Evolutionary conservation across 1,140 invertebrate species (phyloP).

Genomic region (Cyrtorhinus lividipennis): DNA sequence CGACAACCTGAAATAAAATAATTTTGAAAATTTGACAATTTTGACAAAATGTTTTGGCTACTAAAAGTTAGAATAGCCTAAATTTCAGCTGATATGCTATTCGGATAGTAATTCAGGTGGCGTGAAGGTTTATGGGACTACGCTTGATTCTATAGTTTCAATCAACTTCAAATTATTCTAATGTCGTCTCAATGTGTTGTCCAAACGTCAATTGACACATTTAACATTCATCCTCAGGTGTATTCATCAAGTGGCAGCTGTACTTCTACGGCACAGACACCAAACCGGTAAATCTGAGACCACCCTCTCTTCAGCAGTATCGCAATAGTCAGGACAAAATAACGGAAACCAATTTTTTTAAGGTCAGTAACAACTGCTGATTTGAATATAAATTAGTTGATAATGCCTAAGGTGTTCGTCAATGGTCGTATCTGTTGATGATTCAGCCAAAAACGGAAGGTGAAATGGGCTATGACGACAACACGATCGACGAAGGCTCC

Average conservation of each 20-base stretch:
- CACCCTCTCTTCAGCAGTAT: slow-evolving; percentile 16
- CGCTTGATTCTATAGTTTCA: too few relatives aligned
- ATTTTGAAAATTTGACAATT: too few relatives aligned
- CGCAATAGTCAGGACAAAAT: slow-evolving; percentile 19
- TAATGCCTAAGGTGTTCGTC: neutral
- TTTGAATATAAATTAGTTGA: slow-evolving; percentile 15
- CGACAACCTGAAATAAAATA: too few relatives aligned
- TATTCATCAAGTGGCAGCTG: slow-evolving; percentile 81
- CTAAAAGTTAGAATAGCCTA: too few relatives aligned
- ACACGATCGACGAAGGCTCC: slow-evolving; percentile 30
- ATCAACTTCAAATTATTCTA: too few relatives aligned
- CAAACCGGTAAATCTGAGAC: slow-evolving; percentile 55
- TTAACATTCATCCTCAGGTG: too few relatives aligned
- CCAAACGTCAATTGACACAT: too few relatives aligned
- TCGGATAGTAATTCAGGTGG: too few relatives aligned
- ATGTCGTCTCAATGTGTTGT: too few relatives aligned
- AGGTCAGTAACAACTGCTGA: slow-evolving; percentile 26
- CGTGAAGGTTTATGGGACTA: too few relatives aligned
- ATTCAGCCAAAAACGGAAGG: slow-evolving; percentile 12
- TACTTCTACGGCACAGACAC: slow-evolving; percentile 81
- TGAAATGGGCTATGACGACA: neutral
- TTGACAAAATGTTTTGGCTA: too few relatives aligned
- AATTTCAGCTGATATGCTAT: too few relatives aligned
- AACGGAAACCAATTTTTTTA: slow-evolving; percentile 21
- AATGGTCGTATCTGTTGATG: neutral